Evolutionary conservation across 1,140 invertebrate genomes (phyloP).

Genomic region (Brachionus calyciflorus): DNA sequence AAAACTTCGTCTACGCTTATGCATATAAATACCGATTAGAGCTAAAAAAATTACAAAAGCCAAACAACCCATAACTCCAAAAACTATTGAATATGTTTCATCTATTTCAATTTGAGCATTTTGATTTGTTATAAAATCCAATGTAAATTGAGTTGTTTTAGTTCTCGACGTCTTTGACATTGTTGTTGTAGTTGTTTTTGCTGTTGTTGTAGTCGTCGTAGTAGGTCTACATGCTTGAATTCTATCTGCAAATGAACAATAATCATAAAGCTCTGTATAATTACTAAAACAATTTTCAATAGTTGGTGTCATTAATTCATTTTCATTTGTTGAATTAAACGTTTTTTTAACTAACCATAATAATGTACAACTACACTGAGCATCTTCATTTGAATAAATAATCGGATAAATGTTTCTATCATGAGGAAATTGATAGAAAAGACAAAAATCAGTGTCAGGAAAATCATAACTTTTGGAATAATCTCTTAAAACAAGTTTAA

Average conservation of each 20-base stretch:
- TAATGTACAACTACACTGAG: background rate
- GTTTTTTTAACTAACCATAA: background rate
- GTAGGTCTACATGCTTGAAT: background rate
- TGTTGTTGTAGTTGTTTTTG: background rate
- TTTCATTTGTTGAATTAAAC: background rate
- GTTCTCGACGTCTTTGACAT: background rate
- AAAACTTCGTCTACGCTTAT: too few species aligned
- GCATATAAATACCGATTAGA: too few species aligned
- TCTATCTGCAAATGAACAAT: background rate
- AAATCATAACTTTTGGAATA: background rate
- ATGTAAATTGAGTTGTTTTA: background rate
- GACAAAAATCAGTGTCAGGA: slow-evolving; percentile 6
- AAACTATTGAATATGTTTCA: too few species aligned
- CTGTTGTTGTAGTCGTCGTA: background rate
- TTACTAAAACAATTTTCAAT: background rate
- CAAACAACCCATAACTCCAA: too few species aligned
- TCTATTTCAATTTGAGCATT: background rate
- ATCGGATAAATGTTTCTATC: background rate
- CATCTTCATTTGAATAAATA: background rate
- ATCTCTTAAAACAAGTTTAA: slow-evolving; percentile 14
- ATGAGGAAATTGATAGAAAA: background rate
- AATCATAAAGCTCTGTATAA: background rate
- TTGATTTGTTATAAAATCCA: background rate
- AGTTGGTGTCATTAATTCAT: background rate
- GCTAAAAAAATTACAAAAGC: too few species aligned